phyloP scores from a whole-genome alignment of 2,113 vertebrate species.

The Verasper variegatus region DNA sequence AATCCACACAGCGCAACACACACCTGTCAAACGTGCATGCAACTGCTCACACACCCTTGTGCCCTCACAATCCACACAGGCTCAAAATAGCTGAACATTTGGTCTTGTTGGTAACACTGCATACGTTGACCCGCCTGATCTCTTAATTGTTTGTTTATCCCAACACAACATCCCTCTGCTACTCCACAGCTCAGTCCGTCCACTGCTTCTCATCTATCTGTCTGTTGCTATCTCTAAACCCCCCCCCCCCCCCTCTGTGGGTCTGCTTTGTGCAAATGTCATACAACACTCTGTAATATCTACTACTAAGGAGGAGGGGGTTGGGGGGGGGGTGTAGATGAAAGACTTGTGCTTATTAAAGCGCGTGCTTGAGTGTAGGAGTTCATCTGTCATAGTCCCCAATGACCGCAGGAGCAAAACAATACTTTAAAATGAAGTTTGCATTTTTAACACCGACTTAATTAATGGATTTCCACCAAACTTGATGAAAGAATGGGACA shows the following conservation, averaged over 20 bases:
- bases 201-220: conserved; percentile 34
- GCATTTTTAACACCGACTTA: not conserved
- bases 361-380: conserved; percentile 41
- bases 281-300: conserved; percentile 77
- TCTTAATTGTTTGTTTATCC: conserved; percentile 62
- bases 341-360: conserved; percentile 68
- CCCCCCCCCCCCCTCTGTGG: conserved; percentile 2
- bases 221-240: conserved; percentile 7
- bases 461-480: not conserved
- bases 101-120: not conserved
- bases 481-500: too few species aligned
- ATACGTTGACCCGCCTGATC: conserved; percentile 45
- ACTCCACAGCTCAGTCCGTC: conserved; percentile 42
- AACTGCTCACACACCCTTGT: not conserved
- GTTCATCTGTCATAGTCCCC: conserved; percentile 45
- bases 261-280: conserved; percentile 75
- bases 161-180: conserved; percentile 30
- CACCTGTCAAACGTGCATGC: conserved; percentile 11
- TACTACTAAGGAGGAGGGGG: conserved; percentile 21
- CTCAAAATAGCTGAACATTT: conserved; percentile 22
- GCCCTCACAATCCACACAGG: not conserved
- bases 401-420: conserved; percentile 9
- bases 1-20: not conserved
- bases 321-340: conserved; percentile 35
- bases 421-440: conserved; percentile 5